These are phyloP conservation scores for Ardeotis arabs DNA, from an alignment of 2,113 vertebrate species.

Conservation along the genomic window DNA sequence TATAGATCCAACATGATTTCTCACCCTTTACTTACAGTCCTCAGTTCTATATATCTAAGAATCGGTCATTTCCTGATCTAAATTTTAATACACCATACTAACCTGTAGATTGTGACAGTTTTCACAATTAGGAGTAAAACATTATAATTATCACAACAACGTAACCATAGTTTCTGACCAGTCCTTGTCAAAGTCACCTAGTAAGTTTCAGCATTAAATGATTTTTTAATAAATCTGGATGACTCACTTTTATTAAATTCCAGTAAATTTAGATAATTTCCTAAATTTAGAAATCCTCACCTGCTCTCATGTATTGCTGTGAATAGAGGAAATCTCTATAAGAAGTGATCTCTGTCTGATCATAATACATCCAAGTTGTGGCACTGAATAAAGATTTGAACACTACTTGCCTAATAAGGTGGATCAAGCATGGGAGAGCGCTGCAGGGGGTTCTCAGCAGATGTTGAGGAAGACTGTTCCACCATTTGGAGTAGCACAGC, in stretches of 20 bases:
- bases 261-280: background rate
- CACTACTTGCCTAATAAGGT: background rate
- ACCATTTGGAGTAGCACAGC: background rate
- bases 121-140: background rate
- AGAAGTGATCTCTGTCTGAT: background rate
- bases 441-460: background rate
- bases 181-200: background rate
- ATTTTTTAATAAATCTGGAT: background rate
- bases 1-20: background rate
- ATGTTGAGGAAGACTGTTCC: background rate
- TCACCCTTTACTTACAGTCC: background rate
- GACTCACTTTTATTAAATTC: background rate
- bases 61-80: background rate
- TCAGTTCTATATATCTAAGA: background rate
- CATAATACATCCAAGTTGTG: background rate
- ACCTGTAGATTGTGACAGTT: background rate
- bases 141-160: background rate
- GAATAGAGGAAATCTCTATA: background rate
- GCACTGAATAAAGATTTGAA: background rate
- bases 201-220: background rate
- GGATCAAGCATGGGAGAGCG: background rate
- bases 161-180: background rate
- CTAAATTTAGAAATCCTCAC: conserved; percentile 1
- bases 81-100: background rate
- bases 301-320: background rate